Evolutionary conservation across 2,888 invertebrate genomes (phyloP), one percentile per base, ranked within the genome.

Genomic region (Luperina nickerlii): DNA sequence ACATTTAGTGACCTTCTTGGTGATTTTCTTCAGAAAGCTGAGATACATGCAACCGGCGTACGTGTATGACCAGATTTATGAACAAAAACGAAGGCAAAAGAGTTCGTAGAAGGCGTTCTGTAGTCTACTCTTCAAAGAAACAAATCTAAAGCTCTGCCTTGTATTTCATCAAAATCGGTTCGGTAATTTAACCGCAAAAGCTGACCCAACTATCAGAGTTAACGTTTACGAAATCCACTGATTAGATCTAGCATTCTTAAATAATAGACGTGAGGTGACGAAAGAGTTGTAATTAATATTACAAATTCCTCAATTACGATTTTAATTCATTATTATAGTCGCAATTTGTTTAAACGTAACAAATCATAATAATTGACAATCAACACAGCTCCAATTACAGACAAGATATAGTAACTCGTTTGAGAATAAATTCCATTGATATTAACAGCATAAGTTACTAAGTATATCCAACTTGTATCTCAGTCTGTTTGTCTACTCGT

Each of bases 321-420:
- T 45, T 62, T 74, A 81, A 84, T 84, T 78, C 69, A 72, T 67
- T 69, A 75, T 82, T 78, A 75, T 65, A 80, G 65, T 77, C n/a
- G 32, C 82, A 76, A 78, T 89, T 75, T 72, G 73, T 79, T 79
- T 82, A 68, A 85, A 74, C 13, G 45, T 69, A 80, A 78, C 76
- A 89, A 88, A 85, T 88, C 86, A 85, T 88, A 83, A 85, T 88
- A 88, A 88, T 89, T 89, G 88, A 88, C 89, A 89, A 74, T 79
- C 79, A 79, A 87, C 81, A 87, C 83, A 85, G 83, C 78, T 87
- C 85, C 88, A 89, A 86, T 88, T 86, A 89, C 78, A 82, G 75
- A 60, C 82, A 76, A 82, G 81, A 81, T 84, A 89, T 79, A 85
- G 73, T 82, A 82, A 88, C 88, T 83, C 9, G 88, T 83, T 84